phyloP scores from a whole-genome alignment of 2,113 vertebrate genomes.

The Epinephelus moara region DNA sequence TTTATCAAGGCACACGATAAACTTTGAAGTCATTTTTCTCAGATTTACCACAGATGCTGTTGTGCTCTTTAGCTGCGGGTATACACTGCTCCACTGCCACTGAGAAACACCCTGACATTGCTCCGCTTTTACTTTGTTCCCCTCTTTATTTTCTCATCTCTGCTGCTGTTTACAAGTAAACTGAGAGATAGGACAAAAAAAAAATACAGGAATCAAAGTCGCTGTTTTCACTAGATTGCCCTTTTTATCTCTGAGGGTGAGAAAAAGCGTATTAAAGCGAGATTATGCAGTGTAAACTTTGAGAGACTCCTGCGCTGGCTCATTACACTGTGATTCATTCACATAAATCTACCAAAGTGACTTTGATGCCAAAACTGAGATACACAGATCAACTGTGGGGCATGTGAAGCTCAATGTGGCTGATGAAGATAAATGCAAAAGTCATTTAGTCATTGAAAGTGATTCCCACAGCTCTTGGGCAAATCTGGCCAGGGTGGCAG shows the following conservation, averaged over 20 bases:
- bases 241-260: constrained; percentile 30
- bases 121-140: neutral
- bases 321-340: constrained; percentile 52
- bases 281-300: constrained; percentile 52
- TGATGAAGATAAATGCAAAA: constrained; percentile 77
- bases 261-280: constrained; percentile 13
- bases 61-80: neutral
- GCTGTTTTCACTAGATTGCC: neutral
- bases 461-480: constrained; percentile 61
- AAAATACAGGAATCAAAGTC: constrained; percentile 24
- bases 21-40: neutral
- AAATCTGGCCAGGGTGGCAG: constrained; percentile 67
- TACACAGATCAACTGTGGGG: constrained; percentile 47
- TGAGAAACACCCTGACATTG: neutral
- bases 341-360: constrained; percentile 50
- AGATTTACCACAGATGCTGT: neutral
- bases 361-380: constrained; percentile 64
- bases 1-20: neutral
- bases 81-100: neutral
- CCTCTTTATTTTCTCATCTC: neutral
- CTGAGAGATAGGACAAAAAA: neutral
- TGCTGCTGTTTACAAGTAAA: constrained; percentile 11
- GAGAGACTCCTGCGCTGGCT: constrained; percentile 45
- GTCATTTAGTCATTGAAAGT: constrained; percentile 66
- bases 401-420: constrained; percentile 69